Base-by-base conservation (phyloP, 1,140 invertebrate genomes). In the Pseudomyrmex concolor region DNA sequence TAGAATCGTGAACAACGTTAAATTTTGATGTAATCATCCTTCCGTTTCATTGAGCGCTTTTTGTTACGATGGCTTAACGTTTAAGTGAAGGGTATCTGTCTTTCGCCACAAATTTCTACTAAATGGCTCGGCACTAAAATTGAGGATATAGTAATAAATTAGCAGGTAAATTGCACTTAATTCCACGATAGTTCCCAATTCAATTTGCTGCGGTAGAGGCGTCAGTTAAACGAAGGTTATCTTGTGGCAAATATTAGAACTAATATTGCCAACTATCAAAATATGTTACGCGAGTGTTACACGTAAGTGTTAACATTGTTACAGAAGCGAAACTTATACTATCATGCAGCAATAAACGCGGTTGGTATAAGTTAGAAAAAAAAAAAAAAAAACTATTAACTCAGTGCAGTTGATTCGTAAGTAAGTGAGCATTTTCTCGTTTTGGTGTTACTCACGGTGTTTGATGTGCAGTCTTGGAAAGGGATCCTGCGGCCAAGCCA, bases 401-500 rank as follows among this genome's bases (percentile, higher is more conserved):
- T 51, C 9, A 64, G 22, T 54, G 3, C 25, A 19, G 1, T 34
- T 34, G 4, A 34, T 34, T 34, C 19, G n/a, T 43, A 45, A 67
- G 34, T 55, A 55, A 22, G 48, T 12, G 22, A 51, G 60, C 25
- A 62, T 34, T 34, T 68, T 67, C 54, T 55, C 62, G 22, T 34
- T 62, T 51, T 55, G 78, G 70, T 51, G 54, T 68, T 84, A 93
- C 93, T 93, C 72, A 93, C 93, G 92, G 84, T 93, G 88, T 87
- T 93, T 93, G 89, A 93, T 86, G 86, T 92, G 92, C 62, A 93
- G 84, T 86, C 89, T 89, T 50, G 93, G 92, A 83, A 92, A 82
- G 12, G 93, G 92, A 87, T 93, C 93, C 82, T 91, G 90, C 54
- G 92, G 93, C 93, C 93, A 93, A 54, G 92, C 92, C 64, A 89